Percentiles rank a stretch among this genome's conserved stretches.
Evolutionary conservation across 2,797 vertebrate species (phyloP).

Genomic region (Acropternis orthonyx): DNA sequence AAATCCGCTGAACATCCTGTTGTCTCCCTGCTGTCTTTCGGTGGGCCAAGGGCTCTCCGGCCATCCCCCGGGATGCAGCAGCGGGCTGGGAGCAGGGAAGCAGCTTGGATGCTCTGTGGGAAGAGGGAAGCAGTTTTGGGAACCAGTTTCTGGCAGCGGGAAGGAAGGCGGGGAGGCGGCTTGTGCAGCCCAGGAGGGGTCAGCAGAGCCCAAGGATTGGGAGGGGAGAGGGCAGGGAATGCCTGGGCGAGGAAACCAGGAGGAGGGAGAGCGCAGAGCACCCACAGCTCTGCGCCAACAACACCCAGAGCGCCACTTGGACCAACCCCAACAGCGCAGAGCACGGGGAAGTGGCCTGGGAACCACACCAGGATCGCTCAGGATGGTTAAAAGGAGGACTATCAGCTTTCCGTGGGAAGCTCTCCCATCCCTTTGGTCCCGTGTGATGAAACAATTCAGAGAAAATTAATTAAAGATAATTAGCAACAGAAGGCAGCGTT

Average conservation of each 20-base stretch:
- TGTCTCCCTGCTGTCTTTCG: neutral
- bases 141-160: rapidly evolving
- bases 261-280: neutral
- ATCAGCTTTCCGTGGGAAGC: neutral
- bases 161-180: neutral
- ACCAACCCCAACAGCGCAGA: neutral
- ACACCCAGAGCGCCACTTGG: neutral
- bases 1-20: rapidly evolving
- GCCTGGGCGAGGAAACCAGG: neutral
- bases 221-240: neutral
- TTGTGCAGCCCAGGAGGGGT: slow-evolving; percentile 30
- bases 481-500: rapidly evolving
- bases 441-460: rapidly evolving
- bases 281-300: rapidly evolving
- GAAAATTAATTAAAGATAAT: neutral
- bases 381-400: neutral
- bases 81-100: neutral
- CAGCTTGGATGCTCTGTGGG: neutral
- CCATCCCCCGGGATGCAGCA: neutral
- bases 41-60: neutral
- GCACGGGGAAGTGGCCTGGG: rapidly evolving
- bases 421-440: neutral
- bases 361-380: rapidly evolving
- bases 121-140: neutral
- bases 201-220: slow-evolving; percentile 32